phyloP scores from a whole-genome alignment of 2,113 vertebrate genomes.

The Cairina moschata region DNA sequence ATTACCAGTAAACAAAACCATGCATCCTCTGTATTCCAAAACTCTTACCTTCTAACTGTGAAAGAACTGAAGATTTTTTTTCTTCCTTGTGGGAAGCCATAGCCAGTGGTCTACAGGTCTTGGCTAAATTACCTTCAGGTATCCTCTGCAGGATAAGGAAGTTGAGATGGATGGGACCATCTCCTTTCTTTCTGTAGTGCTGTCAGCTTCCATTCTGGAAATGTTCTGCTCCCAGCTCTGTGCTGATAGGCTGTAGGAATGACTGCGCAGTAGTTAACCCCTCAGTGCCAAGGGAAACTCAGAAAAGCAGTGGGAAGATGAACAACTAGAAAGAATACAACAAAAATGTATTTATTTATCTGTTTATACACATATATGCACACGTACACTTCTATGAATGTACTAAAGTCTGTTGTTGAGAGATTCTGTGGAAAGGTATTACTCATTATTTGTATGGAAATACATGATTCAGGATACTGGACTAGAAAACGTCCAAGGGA shows the following conservation, averaged over 20 bases:
- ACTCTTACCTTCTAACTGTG: neutral
- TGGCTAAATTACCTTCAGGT: neutral
- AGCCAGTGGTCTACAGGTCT: neutral
- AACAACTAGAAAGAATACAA: neutral
- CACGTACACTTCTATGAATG: neutral
- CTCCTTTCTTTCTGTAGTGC: neutral
- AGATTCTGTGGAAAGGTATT: neutral
- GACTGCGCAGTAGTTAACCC: neutral
- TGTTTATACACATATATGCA: neutral
- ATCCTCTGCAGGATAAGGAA: neutral
- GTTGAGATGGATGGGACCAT: neutral
- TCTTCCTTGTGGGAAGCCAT: neutral
- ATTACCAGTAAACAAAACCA: neutral
- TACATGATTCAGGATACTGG: neutral
- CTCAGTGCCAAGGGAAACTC: neutral
- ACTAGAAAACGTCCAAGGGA: neutral
- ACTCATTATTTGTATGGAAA: neutral
- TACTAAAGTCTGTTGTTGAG: neutral
- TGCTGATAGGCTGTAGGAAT: neutral
- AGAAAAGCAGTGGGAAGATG: neutral
- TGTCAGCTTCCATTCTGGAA: neutral
- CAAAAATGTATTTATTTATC: neutral
- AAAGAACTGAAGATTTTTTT: neutral
- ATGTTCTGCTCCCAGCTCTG: neutral
- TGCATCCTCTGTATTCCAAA: fast-evolving